Base-by-base conservation (phyloP, 1,140 invertebrate species). In the Pseudachorutes palmiensis region DNA sequence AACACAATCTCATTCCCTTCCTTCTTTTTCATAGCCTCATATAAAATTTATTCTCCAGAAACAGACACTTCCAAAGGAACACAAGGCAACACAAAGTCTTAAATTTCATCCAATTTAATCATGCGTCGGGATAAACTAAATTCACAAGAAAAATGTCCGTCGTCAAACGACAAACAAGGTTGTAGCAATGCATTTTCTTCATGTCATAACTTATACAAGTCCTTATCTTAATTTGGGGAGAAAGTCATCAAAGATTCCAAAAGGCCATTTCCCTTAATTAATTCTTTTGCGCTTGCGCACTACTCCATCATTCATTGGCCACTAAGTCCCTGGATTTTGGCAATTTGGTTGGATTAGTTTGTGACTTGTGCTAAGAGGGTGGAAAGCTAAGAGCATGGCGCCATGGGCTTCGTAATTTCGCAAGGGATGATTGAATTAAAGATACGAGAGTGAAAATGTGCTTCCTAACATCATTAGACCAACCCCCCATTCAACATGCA, bases 391-490 rank as follows among this genome's bases (percentile, higher is more conserved):
- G 19, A 5, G 5, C 19, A 41, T 41, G 5, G 36, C 51, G 51
- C 49, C 68, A 58, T 65, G 68, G 61, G 51, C 12, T 55, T 55
- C 5, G 51, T 55, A 55, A 55, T 55, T 55, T 55, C 51, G 24
- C 12, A 14, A 55, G 66, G 57, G 49, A 73, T 73, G 68, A 73
- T 73, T 73, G 69, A 73, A 73, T 73, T 73, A 73, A 68, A 66
- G 66, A 69, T 70, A 60, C 61, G 69, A 73, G 65, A 73, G 66
- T 65, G 71, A 70, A 73, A 73, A 70, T 70, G 69, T 63, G 64
- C 67, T 63, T 66, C n/a, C 68, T 73, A 73, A 73, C 68, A 67
- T 69, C 68, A 73, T 73, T 73, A 73, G n/a, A n/a, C n/a, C n/a
- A n/a, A n/a, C n/a, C n/a, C n/a, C n/a, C 67, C 64, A 73, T 70